Evolutionary conservation across 2,113 vertebrate genomes (phyloP).

Genomic region (Oncorhynchus tshawytscha): DNA sequence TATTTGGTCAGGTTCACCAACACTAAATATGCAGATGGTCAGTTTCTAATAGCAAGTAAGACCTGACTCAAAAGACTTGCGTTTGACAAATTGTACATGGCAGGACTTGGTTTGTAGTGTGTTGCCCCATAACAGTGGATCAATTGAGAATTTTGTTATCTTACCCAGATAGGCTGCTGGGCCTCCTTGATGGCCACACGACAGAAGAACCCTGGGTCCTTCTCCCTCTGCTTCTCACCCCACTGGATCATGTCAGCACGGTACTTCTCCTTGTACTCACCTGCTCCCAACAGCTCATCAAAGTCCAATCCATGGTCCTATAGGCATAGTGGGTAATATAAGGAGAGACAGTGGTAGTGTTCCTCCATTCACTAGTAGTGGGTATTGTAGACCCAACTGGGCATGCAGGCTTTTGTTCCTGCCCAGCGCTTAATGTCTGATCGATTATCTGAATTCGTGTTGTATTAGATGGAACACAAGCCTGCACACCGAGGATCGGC

Average conservation of each 20-base stretch:
- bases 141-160: neutral
- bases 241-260: slow-evolving; percentile 87
- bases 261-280: slow-evolving; percentile 81
- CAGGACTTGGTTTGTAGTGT: neutral
- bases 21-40: neutral
- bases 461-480: no score
- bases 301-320: slow-evolving; percentile 84
- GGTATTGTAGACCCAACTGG: no score
- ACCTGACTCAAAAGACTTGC: neutral
- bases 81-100: neutral
- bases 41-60: no score
- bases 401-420: no score
- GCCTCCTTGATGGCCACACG: slow-evolving; percentile 63
- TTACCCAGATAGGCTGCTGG: slow-evolving; percentile 84
- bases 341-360: no score
- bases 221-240: slow-evolving; percentile 77
- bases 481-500: no score
- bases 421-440: no score
- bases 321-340: neutral
- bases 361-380: no score
- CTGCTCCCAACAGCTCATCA: slow-evolving; percentile 78
- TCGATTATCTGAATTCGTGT: no score
- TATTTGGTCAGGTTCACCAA: neutral
- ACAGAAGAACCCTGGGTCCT: slow-evolving; percentile 87
- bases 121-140: neutral